These are phyloP conservation scores for Ageneiosus marmoratus DNA, from an alignment of 2,113 vertebrate species.

Conservation along the genomic window DNA sequence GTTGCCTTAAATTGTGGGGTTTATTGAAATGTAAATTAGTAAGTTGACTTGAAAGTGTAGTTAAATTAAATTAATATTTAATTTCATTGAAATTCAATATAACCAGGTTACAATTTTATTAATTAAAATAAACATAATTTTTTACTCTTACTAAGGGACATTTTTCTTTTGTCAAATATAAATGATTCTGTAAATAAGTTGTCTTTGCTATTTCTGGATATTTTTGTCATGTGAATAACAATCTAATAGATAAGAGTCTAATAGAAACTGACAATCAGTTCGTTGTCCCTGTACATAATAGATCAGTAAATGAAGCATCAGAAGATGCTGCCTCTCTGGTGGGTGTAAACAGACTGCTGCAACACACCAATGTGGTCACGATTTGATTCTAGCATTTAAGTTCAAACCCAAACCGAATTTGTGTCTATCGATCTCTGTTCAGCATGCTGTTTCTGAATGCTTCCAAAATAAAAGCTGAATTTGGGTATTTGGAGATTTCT, in stretches of 20 bases:
- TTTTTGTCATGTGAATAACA: slow-evolving; percentile 16
- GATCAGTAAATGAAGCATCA: background rate
- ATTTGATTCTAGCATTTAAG: background rate
- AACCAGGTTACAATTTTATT: no score
- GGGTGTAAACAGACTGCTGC: background rate
- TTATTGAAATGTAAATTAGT: no score
- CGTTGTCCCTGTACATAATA: background rate
- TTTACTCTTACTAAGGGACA: no score
- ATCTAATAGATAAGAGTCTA: background rate
- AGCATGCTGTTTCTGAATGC: background rate
- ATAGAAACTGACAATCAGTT: background rate
- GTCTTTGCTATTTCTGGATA: background rate
- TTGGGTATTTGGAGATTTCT: background rate
- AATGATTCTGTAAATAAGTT: no score
- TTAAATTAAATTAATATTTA: no score
- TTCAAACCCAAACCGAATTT: background rate
- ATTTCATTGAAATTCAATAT: no score
- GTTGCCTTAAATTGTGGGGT: no score
- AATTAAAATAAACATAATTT: no score
- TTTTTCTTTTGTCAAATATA: no score
- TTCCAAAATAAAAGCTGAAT: background rate
- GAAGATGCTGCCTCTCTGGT: background rate
- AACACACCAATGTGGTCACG: background rate
- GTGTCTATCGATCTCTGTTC: background rate
- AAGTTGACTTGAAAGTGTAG: no score